Evolutionary conservation across 2,113 vertebrate species (phyloP), one percentile per base, ranked within the genome.

Genomic region (Thamnaconus septentrionalis): DNA sequence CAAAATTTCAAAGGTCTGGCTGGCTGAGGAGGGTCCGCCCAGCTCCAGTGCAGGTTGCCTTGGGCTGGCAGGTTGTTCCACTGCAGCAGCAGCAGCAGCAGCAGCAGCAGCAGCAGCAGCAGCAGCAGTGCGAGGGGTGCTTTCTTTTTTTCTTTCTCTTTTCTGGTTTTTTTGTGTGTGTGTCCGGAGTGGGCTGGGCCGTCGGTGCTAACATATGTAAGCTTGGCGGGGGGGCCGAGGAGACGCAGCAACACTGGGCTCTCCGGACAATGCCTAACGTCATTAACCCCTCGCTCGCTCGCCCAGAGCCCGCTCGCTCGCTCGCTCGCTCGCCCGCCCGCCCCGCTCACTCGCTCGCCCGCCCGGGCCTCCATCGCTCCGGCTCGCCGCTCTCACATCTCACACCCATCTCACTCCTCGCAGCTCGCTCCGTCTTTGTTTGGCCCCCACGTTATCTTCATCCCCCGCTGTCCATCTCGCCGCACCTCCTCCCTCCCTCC

Each of bases 401-500:
- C 77, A 3, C 80, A 50, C 48, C n/a, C 48, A n/a, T 31, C 10
- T 9, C 48, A 50, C 10, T 50, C 46, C 77, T 81, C 83, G 52
- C 72, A 78, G 64, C 70, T 61, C 73, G 41, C 49, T 39, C 70
- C 55, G 65, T 86, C 84, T 89, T 86, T 86, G 87, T 87, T 81
- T 81, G 80, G 81, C 56, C 80, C 80, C 18, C 64, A 49, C 69
- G 59, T 77, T 87, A 84, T 87, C 85, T 87, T 73, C 83, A 82
- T 83, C 80, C 77, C 81, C 81, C 81, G 85, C 87, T 85, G 87
- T 85, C 82, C 84, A 74, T 86, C 86, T 81, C 68, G 69, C 72
- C 11, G 63, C 80, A 41, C 76, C 64, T 82, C 74, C 69, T 67
- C 69, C 69, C 66, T 53, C 76, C 79, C 80, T 75, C 79, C 80